Evolutionary conservation across 1,140 invertebrate genomes (phyloP), one percentile per base, ranked within the genome.

Genomic region (Rhagoletis zephyria): DNA sequence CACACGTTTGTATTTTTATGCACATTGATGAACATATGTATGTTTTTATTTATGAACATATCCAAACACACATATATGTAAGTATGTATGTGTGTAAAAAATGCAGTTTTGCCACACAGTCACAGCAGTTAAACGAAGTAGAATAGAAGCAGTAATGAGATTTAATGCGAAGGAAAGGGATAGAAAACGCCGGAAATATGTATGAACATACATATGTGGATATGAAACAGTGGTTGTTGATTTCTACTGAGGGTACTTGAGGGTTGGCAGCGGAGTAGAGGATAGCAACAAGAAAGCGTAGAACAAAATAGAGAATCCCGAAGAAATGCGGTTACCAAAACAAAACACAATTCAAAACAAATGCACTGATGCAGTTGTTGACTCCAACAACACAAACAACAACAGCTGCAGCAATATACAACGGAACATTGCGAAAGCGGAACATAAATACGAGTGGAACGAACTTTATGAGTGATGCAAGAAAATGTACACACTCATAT

Each of bases 321-420:
- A 87, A 87, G 86, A 87, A 87, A 87, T 67, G 45, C 64, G 48
- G n/a, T 40, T 67, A 87, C 59, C 86, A 87, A 87, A 87, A 87
- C 86, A 87, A 87, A 87, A 87, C 60, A 59, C 60, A 14, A 87
- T 40, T 87, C 86, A 87, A 87, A 87, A 87, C 86, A 87, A 87
- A 87, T 63, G 86, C 64, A 30, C 63, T 56, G 61, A 14, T 67
- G 63, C 63, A 67, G 40, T 87, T 48, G 63, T 42, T 65, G 63
- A 48, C 45, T 9, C 63, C 40, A 64, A 63, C 60, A 64, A 40
- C 85, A 64, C 60, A 19, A 45, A 60, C 16, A 60, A 60, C 85
- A 85, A 42, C 56, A 85, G 6, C 30, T 14, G 40, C 1, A 45
- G n/a, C 56, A 42, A 61, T 12, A 63, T 45, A 12, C 60, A 85